Evolutionary conservation across 2,797 vertebrate genomes (phyloP), one percentile per base, ranked within the genome.

Genomic region (Coreius guichenoti): DNA sequence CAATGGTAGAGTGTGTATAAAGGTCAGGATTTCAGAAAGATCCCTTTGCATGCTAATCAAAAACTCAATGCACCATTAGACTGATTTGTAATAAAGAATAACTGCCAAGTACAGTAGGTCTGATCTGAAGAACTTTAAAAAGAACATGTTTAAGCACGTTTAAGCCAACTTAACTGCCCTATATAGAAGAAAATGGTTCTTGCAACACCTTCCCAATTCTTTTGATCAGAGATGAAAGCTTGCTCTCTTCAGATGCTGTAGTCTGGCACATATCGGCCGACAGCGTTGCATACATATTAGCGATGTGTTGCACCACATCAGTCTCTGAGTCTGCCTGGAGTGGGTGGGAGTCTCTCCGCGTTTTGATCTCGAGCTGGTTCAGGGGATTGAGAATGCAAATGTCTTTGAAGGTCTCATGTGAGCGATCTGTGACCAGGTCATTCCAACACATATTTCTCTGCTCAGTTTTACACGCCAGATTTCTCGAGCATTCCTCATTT

Each of bases 341-440:
- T 19, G 81, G 45, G 29, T 36, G 58, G 68, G 51, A 83, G 58
- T 65, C 58, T 74, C 36, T 63, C 51, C 7, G 16, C 9, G 17
- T 45, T 73, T 65, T 82, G 67, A 81, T 81, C 80, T 81, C 0
- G 31, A 56, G 77, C 31, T 11, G 21, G 58, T 54, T 82, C 56
- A 74, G 39, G 26, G 54, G 17, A 8, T 74, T 74, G 39, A 31
- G 54, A 82, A 82, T 74, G 19, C 39, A 29, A 79, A 79, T 79
- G 76, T 29, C 36, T 79, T 13, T 29, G 16, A 45, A 47, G 21
- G 39, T 82, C 70, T 63, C 69, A 19, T 33, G 68, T 11, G 75
- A 33, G 69, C 1, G 11, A 39, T 82, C 19, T 5, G n/a, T 82
- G 43, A 61, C 69, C 36, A 47, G 69, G 54, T 26, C 69, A 63